Base-by-base conservation (phyloP, 2,888 invertebrate species). In the Tortrix viridana region DNA sequence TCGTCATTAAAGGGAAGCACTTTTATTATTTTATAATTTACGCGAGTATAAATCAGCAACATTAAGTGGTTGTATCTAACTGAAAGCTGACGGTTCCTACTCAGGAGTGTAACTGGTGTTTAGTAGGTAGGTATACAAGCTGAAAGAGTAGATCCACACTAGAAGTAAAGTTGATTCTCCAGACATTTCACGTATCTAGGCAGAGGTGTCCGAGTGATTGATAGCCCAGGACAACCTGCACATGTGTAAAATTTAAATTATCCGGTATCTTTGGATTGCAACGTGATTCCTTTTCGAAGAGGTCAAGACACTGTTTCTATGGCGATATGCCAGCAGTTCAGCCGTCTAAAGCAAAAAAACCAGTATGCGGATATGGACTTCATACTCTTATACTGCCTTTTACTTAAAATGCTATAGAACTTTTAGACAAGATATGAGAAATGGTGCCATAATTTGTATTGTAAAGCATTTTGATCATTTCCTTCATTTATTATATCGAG, bases 371-470 rank as follows among this genome's bases (percentile, higher is more conserved):
- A n/a, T n/a, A n/a, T n/a, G n/a, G n/a, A n/a, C n/a, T n/a, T n/a
- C n/a, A n/a, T n/a, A n/a, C n/a, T n/a, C n/a, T n/a, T n/a, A n/a
- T n/a, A n/a, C n/a, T n/a, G n/a, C n/a, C n/a, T n/a, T n/a, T n/a
- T n/a, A 23, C 26, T 18, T 32, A 16, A 49, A 5, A 18, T 7
- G 32, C 22, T 1, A 48, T 23, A 26, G 16, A 49, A 48, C n/a
- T 48, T 16, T 0, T 16, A 16, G 38, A 20, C 20, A 12, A 41
- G 12, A 22, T 43, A 18, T 20, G n/a, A 22, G 22, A 38, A 14
- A 44, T 55, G 44, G 54, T 55, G 54, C 54, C 54, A 55, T 55
- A 44, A 26, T 38, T 41, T n/a, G 6, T 53, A 54, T 22, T 23
- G 14, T 23, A 41, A 26, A 43, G 23, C 43, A 44, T 55, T 5